Percentiles rank a stretch among this genome's conserved stretches.
These are phyloP conservation scores for Entomyzon cyanotis DNA, from an alignment of 2,113 vertebrate genomes.

Conservation along the genomic window DNA sequence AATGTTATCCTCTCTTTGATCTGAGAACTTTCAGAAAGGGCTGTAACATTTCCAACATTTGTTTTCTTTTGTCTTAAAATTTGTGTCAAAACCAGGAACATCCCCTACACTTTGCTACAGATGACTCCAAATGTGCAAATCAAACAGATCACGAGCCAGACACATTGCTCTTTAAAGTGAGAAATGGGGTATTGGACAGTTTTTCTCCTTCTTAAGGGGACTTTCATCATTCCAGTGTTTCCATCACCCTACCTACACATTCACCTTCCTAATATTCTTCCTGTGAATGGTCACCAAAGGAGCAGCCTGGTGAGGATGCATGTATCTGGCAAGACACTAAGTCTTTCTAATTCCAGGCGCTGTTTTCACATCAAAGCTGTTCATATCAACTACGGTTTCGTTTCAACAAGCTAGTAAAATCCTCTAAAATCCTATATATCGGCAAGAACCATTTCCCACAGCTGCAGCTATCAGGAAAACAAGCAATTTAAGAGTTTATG, in stretches of 20 bases:
- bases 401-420: neutral
- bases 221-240: neutral
- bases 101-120: neutral
- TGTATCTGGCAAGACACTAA: neutral
- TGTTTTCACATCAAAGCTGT: neutral
- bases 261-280: neutral
- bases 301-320: rapidly evolving
- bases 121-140: neutral
- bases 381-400: neutral
- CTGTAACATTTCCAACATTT: neutral
- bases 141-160: neutral
- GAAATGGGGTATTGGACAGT: neutral
- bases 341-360: neutral
- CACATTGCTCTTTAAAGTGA: neutral
- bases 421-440: neutral
- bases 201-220: neutral
- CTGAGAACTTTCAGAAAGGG: neutral
- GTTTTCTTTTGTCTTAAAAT: neutral
- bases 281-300: rapidly evolving
- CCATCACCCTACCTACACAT: neutral
- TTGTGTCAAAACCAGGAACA: neutral
- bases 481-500: neutral
- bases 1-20: neutral
- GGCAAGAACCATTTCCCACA: neutral
- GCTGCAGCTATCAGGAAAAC: neutral